Conservation (phyloP, 2,888 invertebrate genomes). For the Unio delphinus region DNA sequence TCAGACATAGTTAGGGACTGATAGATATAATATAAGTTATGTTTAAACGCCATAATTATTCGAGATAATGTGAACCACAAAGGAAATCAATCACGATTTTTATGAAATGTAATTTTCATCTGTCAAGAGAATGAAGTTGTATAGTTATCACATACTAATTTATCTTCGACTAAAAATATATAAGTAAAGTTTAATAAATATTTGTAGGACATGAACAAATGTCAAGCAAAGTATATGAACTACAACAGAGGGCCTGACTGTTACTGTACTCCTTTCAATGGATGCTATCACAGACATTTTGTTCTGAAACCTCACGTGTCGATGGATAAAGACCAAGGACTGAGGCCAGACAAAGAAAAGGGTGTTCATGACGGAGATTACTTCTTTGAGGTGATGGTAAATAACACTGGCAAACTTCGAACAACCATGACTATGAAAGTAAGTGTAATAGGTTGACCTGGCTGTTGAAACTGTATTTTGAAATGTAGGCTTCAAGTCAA, state of each 20-base stretch:
- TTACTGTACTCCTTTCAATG: slow-evolving; percentile 44
- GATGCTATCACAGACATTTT: slow-evolving; percentile 45
- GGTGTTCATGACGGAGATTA: slow-evolving; percentile 51
- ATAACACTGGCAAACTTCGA: slow-evolving; percentile 40
- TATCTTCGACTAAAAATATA: no score
- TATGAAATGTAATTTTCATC: no score
- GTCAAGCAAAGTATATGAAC: slow-evolving; percentile 22
- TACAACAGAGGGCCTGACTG: slow-evolving; percentile 37
- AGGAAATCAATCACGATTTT: no score
- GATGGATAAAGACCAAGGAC: slow-evolving; percentile 16
- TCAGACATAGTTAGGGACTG: no score
- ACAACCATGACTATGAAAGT: slow-evolving; percentile 29
- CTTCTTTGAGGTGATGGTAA: slow-evolving; percentile 40
- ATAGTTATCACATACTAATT: no score
- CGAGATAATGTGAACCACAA: no score
- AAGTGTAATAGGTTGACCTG: not conserved
- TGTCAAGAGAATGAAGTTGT: no score
- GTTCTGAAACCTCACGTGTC: slow-evolving; percentile 28
- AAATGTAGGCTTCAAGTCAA: not conserved
- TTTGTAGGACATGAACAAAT: slow-evolving; percentile 23
- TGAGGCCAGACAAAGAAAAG: slow-evolving; percentile 19
- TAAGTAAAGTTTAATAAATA: not conserved
- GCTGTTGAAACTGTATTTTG: not conserved
- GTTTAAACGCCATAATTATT: no score
- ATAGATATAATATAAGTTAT: no score